Conservation (phyloP, 2,888 invertebrate species). For the Athalia circularis region DNA sequence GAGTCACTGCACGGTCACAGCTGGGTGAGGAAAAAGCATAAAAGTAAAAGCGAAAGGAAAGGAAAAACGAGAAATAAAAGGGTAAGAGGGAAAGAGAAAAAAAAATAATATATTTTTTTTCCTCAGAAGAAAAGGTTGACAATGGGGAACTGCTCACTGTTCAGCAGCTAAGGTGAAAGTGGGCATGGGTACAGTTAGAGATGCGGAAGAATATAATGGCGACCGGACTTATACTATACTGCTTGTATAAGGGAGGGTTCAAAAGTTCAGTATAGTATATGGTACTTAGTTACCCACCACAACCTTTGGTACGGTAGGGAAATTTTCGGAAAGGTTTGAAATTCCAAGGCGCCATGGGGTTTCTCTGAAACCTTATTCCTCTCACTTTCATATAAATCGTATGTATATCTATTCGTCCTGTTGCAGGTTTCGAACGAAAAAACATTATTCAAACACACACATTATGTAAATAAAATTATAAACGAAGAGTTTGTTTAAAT, state of each 20-base stretch:
- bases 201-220: constrained; percentile 45
- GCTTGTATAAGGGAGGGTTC: neutral
- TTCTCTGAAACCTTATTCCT: too few species aligned
- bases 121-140: neutral
- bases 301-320: too few species aligned
- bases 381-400: too few species aligned
- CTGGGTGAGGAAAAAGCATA: neutral
- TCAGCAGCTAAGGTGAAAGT: constrained; percentile 36
- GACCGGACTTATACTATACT: constrained; percentile 13
- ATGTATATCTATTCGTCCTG: too few species aligned
- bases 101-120: neutral
- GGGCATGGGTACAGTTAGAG: constrained; percentile 33
- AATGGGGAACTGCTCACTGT: neutral
- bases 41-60: constrained; percentile 7
- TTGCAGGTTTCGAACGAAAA: too few species aligned
- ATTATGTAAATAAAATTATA: too few species aligned
- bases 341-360: too few species aligned
- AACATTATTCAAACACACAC: too few species aligned
- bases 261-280: neutral
- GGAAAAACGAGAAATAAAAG: neutral
- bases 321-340: neutral
- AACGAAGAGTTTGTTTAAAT: too few species aligned
- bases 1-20: neutral
- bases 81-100: neutral
- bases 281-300: too few species aligned